Evolutionary conservation across 2,888 invertebrate genomes (phyloP), one percentile per base, ranked within the genome.

Genomic region (Oscheius sp.): DNA sequence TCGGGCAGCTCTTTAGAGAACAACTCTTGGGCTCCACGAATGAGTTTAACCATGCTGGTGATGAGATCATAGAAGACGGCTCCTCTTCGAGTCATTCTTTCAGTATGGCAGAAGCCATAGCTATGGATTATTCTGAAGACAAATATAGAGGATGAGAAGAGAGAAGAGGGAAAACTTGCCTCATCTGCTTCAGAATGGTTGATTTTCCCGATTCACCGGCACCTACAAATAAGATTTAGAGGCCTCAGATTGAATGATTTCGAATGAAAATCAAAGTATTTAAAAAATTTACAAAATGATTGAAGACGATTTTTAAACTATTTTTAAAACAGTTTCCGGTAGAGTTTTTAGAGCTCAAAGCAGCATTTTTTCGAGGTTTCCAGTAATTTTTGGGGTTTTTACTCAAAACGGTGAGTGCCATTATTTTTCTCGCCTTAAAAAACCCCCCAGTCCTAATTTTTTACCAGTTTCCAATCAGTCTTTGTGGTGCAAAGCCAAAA

Each of bases 191-290:
- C 50, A 25, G 50, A 27, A 52, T 52, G 5, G 50, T 52, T 12
- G 29, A 29, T n/a, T 55, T 55, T 29, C 55, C 55, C 3, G 55
- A 55, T 33, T 55, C 55, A 12, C 55, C 55, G 20, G 55, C 34
- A 4, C 55, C 55, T 55, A 12, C 15, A 55, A 33, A 31, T 17
- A 6, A 6, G 25, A 29, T 12, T 5, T 37, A 46, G 6, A 17
- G 17, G 6, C 12, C 37, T 10, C 12, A 37, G 8, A 37, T 37
- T 37, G 37, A 15, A 15, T 37, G 37, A 10, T 6, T 10, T 10
- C 6, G 37, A 37, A 37, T 6, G 37, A 37, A 37, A 37, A 37
- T 12, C 12, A 15, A 37, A 15, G 37, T 12, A 37, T 10, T 10
- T 37, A 37, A 37, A 37, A 37, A 37, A 37, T 6, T 12, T 10